Evolutionary conservation across 2,888 invertebrate genomes (phyloP), one percentile per base, ranked within the genome.

Genomic region (Agonopterix subpropinquella): DNA sequence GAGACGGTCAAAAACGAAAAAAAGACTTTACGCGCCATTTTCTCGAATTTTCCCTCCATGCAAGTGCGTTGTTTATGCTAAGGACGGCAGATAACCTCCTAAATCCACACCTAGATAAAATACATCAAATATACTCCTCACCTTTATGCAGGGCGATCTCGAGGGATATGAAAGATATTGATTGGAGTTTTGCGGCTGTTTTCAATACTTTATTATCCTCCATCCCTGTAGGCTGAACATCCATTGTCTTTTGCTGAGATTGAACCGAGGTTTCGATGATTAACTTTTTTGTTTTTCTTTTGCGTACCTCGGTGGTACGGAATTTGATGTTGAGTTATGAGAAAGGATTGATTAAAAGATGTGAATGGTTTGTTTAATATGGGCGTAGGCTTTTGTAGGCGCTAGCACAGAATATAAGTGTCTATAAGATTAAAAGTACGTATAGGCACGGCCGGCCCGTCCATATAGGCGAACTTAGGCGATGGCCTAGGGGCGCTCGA

Each of bases 151-250:
- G 44, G 50, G 53, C 49, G 47, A 41, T 36, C 47, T 69, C 76
- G 70, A 70, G 64, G 78, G 65, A 63, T 63, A 65, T 64, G 58
- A 64, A 28, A 28, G 67, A 69, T 78, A 80, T 80, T 79, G 79
- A 78, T 78, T 78, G 80, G 75, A 76, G 53, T 77, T 77, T 68
- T 68, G 65, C 69, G 74, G 64, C 70, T 73, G 70, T 77, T 78
- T 76, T 79, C 75, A 78, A 79, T 79, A 78, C 76, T 77, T 77
- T 77, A 77, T 77, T 75, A 77, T 69, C 57, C 59, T 58, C 56
- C 37, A 18, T 62, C 72, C 65, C 68, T 52, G 51, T 61, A 58
- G 62, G 62, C 65, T 56, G 61, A 49, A 56, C 55, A 55, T 55
- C 64, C 61, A 72, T 74, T 73, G 74, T 74, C 65, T 70, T 66